Evolutionary conservation across 2,888 invertebrate genomes (phyloP).

Genomic region (Helobdella robusta): DNA sequence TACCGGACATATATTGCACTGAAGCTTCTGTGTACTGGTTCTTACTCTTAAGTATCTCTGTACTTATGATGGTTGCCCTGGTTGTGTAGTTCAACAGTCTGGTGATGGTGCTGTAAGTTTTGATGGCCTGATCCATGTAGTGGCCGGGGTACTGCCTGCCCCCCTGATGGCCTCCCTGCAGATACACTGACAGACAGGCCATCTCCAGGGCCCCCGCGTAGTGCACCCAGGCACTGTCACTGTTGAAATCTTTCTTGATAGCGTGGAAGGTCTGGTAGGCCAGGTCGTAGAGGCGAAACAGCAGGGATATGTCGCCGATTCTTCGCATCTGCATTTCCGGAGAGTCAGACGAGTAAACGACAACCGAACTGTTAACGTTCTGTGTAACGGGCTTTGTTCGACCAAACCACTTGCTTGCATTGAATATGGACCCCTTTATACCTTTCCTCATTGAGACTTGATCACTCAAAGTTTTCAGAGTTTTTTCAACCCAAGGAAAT

Average conservation of each 20-base stretch:
- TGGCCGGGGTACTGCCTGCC: constrained; percentile 52
- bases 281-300: constrained; percentile 83
- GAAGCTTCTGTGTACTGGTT: constrained; percentile 83
- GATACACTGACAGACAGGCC: constrained; percentile 83
- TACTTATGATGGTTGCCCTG: constrained; percentile 76
- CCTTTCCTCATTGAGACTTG: constrained; percentile 61
- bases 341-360: constrained; percentile 57
- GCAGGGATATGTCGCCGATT: constrained; percentile 86
- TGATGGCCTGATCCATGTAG: constrained; percentile 89
- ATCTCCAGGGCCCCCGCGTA: constrained; percentile 93
- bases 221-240: constrained; percentile 92
- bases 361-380: constrained; percentile 42
- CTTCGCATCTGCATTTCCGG: constrained; percentile 85
- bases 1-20: constrained; percentile 84
- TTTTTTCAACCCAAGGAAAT: constrained; percentile 81
- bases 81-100: constrained; percentile 61
- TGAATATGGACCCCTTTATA: constrained; percentile 79
- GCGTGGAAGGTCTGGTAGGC: constrained; percentile 89
- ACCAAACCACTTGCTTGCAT: constrained; percentile 91
- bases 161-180: constrained; percentile 55
- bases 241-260: constrained; percentile 91
- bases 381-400: constrained; percentile 61
- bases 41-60: constrained; percentile 71
- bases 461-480: constrained; percentile 60
- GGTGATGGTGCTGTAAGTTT: constrained; percentile 68